Percentiles rank a stretch among this genome's conserved stretches.
Evolutionary conservation across 2,113 vertebrate genomes (phyloP).

Genomic region (Larimichthys polyactis): DNA sequence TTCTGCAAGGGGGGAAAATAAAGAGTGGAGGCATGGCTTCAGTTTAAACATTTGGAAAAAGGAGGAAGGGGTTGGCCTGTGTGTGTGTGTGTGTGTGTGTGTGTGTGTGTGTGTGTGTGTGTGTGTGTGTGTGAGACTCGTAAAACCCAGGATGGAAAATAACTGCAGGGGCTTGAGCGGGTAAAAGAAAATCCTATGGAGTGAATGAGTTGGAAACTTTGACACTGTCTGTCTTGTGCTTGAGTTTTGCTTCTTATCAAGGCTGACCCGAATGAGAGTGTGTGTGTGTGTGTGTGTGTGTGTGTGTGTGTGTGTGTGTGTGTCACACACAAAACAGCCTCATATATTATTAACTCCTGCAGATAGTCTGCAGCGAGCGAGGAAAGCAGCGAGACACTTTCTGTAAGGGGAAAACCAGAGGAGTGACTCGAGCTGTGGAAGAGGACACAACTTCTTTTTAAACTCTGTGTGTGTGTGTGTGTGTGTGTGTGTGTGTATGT

Average conservation of each 20-base stretch:
- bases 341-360: conserved; percentile 81
- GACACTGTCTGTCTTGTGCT: neutral
- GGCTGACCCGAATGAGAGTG: conserved; percentile 18
- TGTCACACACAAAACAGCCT: conserved; percentile 54
- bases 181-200: conserved; percentile 12
- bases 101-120: conserved; percentile 20
- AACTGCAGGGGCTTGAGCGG: neutral
- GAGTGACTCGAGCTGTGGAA: conserved; percentile 5
- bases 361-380: conserved; percentile 52
- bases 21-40: conserved; percentile 35
- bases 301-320: conserved; percentile 18
- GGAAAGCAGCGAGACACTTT: neutral
- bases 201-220: conserved; percentile 57
- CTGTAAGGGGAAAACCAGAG: conserved; percentile 7
- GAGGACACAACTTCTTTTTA: conserved; percentile 26
- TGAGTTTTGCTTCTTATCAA: conserved; percentile 43
- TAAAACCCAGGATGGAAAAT: conserved; percentile 56
- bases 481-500: too few species aligned
- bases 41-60: conserved; percentile 44
- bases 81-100: conserved; percentile 21
- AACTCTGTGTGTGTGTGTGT: neutral
- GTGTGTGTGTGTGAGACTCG: conserved; percentile 24
- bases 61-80: conserved; percentile 20
- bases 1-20: conserved; percentile 44
- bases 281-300: too few species aligned